Evolutionary conservation across 1,140 invertebrate genomes (phyloP).

Genomic region (Episyrphus balteatus): DNA sequence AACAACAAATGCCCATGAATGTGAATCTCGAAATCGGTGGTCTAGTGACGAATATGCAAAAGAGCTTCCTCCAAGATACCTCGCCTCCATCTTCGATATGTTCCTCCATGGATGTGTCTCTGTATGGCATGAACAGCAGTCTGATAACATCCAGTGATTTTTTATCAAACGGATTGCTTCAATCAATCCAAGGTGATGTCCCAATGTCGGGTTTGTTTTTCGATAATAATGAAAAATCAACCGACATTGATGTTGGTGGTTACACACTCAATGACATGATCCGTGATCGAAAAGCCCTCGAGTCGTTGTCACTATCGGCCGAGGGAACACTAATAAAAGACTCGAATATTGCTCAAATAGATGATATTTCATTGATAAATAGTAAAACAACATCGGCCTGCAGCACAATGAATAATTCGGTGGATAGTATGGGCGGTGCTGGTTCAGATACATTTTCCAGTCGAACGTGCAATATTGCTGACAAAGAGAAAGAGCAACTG

Average conservation of each 20-base stretch:
- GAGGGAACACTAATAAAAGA: conserved; percentile 32
- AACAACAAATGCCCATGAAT: conserved; percentile 7
- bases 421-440: conserved; percentile 21
- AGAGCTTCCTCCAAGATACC: conserved; percentile 31
- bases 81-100: conserved; percentile 34
- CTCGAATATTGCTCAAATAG: conserved; percentile 32
- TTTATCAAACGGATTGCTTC: conserved; percentile 6
- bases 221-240: conserved; percentile 12
- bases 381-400: conserved; percentile 31
- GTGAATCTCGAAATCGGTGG: conserved; percentile 30
- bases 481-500: not conserved
- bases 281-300: conserved; percentile 26
- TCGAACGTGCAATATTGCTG: conserved; percentile 17
- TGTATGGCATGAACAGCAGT: conserved; percentile 31
- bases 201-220: conserved; percentile 2
- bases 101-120: conserved; percentile 23
- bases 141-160: conserved; percentile 35
- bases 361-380: conserved; percentile 27
- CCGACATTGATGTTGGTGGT: conserved; percentile 6
- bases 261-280: conserved; percentile 31
- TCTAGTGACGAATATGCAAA: conserved; percentile 31
- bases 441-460: not conserved
- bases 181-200: conserved; percentile 17
- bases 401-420: conserved; percentile 34
- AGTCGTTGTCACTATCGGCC: conserved; percentile 27